A percentile compares a stretch with the other conserved stretches of the same genome.
phyloP scores from a whole-genome alignment of 2,888 invertebrate species.

The Theretra japonica region DNA sequence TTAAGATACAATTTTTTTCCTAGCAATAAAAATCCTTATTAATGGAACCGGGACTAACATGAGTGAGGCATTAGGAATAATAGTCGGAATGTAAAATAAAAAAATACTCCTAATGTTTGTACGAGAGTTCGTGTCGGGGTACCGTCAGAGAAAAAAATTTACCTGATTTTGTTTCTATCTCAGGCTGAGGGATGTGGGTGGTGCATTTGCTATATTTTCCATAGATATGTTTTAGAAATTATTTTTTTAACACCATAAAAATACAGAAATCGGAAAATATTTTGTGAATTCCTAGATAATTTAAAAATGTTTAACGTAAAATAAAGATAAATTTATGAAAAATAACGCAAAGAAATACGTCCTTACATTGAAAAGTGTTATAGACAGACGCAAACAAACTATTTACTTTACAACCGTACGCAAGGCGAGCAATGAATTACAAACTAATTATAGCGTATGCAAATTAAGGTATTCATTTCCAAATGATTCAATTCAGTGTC shows the following conservation, averaged over 20 bases:
- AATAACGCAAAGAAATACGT: not conserved
- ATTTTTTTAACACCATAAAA: too few relatives aligned
- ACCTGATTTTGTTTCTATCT: not conserved
- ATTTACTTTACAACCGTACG: conserved; percentile 34
- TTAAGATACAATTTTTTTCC: too few relatives aligned
- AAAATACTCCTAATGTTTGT: not conserved
- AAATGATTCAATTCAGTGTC: conserved; percentile 76
- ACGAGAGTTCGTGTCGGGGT: not conserved
- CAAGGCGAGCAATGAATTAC: conserved; percentile 59
- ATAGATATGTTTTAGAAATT: too few relatives aligned
- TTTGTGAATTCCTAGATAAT: too few relatives aligned
- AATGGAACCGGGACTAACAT: not conserved
- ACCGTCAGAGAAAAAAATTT: not conserved
- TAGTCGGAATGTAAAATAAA: conserved; percentile 59
- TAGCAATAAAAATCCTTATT: too few relatives aligned
- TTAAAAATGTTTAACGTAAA: not conserved
- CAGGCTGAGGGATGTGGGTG: too few relatives aligned
- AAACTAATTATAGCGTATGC: conserved; percentile 75
- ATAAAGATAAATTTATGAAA: not conserved
- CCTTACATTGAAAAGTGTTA: not conserved
- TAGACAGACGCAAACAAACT: conserved; percentile 9
- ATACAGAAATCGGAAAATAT: too few relatives aligned
- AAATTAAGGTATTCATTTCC: conserved; percentile 73
- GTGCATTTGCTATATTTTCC: too few relatives aligned
- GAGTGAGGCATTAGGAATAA: conserved; percentile 6